A percentile compares a stretch with the other conserved stretches of the same genome.
Conservation (phyloP, 2,888 invertebrate genomes). For the Drosophila maculinotata region DNA sequence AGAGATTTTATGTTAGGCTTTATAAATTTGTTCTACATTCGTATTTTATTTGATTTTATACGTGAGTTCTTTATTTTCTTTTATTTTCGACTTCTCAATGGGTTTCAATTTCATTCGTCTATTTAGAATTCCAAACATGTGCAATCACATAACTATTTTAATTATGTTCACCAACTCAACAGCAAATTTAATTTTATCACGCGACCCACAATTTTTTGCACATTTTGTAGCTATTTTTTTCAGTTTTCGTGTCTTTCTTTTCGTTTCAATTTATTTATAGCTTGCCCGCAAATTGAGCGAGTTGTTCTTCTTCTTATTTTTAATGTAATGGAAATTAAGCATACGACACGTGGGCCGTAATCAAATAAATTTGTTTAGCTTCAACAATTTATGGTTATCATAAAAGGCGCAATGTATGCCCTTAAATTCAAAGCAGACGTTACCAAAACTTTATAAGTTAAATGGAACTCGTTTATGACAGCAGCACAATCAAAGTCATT, state of each 20-base stretch:
- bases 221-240: slow-evolving; percentile 21
- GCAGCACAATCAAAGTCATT: slow-evolving; percentile 33
- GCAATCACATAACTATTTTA: slow-evolving; percentile 24
- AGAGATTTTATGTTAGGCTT: slow-evolving; percentile 14
- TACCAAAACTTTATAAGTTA: slow-evolving; percentile 15
- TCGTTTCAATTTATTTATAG: slow-evolving; percentile 50
- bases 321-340: slow-evolving; percentile 28
- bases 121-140: slow-evolving; percentile 36
- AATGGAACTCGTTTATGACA: slow-evolving; percentile 12
- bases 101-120: slow-evolving; percentile 38
- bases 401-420: slow-evolving; percentile 12
- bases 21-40: background rate
- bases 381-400: slow-evolving; percentile 14
- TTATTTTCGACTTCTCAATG: slow-evolving; percentile 1
- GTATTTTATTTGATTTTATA: slow-evolving; percentile 17
- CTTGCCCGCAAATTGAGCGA: slow-evolving; percentile 16
- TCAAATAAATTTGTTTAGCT: slow-evolving; percentile 14
- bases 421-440: slow-evolving; percentile 19
- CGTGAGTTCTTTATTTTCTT: slow-evolving; percentile 4
- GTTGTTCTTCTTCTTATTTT: slow-evolving; percentile 6
- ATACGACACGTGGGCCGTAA: slow-evolving; percentile 43
- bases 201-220: slow-evolving; percentile 22
- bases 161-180: slow-evolving; percentile 6
- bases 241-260: slow-evolving; percentile 15
- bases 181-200: slow-evolving; percentile 34